These are phyloP conservation scores for Albula goreensis DNA, from an alignment of 2,113 vertebrate genomes.

Conservation along the genomic window DNA sequence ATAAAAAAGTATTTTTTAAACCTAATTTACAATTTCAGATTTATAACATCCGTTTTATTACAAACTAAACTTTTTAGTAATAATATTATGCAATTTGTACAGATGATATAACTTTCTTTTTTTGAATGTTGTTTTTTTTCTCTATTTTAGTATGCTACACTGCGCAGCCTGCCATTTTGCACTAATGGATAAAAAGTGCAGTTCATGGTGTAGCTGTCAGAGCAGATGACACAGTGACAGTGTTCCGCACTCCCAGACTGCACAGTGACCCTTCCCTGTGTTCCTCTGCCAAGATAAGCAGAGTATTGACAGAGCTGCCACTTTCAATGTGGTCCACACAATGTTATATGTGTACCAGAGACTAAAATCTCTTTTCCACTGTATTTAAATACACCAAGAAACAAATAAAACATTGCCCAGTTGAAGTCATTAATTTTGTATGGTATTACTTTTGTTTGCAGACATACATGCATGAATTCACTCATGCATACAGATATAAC, in stretches of 20 bases:
- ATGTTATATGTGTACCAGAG: not conserved
- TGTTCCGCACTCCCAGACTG: not conserved
- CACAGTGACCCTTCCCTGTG: not conserved
- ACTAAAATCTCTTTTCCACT: no score
- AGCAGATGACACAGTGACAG: not conserved
- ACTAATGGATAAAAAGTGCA: not conserved
- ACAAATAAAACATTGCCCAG: not conserved
- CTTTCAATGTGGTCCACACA: not conserved
- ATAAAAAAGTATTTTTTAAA: no score
- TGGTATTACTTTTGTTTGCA: no score
- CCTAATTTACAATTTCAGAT: no score
- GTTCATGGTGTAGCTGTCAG: not conserved
- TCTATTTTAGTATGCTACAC: no score
- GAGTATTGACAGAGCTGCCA: not conserved
- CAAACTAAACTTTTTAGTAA: not conserved
- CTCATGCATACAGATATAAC: no score
- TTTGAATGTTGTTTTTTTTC: no score
- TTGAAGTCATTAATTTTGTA: not conserved
- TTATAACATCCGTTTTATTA: not conserved
- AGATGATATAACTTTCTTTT: no score
- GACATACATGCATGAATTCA: no score
- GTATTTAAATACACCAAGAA: not conserved
- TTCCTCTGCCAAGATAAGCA: not conserved
- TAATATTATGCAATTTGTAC: no score
- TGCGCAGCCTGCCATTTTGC: not conserved